Conservation (phyloP, 2,888 invertebrate species). For the Microplitis manilae region DNA sequence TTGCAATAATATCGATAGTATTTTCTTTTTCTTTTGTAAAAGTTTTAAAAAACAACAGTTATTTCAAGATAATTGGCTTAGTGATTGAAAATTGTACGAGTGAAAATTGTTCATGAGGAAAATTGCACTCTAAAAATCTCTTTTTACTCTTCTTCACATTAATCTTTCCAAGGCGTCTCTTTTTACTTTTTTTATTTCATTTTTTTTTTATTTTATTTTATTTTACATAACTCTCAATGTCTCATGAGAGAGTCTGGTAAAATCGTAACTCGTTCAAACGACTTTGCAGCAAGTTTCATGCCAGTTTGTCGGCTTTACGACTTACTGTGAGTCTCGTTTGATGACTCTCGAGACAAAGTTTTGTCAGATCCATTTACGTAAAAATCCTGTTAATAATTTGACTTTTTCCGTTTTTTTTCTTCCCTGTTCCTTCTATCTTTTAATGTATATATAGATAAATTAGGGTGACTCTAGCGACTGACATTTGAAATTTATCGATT, state of each 20-base stretch:
- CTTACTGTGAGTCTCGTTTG: conserved; percentile 37
- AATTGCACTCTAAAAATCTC: conserved; percentile 38
- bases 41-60: neutral
- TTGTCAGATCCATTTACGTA: conserved; percentile 24
- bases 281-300: conserved; percentile 45
- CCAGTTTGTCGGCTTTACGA: conserved; percentile 44
- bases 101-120: conserved; percentile 40
- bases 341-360: conserved; percentile 37
- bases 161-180: neutral
- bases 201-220: conserved; percentile 17
- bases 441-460: no score
- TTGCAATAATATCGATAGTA: neutral
- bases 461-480: no score
- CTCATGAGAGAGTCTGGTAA: conserved; percentile 31
- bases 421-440: neutral
- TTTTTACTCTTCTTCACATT: neutral
- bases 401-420: neutral
- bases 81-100: conserved; percentile 1
- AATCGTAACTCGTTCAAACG: conserved; percentile 44
- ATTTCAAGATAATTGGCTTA: neutral
- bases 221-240: conserved; percentile 27
- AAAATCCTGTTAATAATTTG: neutral
- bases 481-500: no score
- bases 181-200: conserved; percentile 17
- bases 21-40: neutral